Percentiles rank a stretch among this genome's conserved stretches.
phyloP scores from a whole-genome alignment of 2,113 vertebrate genomes.

The Boleophthalmus pectinirostris region DNA sequence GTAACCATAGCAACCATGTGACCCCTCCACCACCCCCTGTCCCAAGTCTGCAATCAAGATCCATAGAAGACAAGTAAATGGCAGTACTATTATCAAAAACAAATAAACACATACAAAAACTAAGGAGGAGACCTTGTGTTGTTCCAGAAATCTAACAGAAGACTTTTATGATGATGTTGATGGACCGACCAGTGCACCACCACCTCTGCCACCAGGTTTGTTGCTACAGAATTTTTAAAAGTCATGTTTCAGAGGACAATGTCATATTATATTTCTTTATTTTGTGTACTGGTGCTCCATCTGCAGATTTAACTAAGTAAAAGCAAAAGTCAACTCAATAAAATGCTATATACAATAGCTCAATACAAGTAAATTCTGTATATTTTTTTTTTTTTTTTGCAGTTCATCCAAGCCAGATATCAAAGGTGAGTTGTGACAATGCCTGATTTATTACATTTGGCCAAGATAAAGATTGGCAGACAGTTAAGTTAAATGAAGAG shows the following conservation, averaged over 20 bases:
- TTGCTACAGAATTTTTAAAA: not conserved
- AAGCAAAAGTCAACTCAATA: not conserved
- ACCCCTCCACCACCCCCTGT: slow-evolving; percentile 47
- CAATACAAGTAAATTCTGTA: not conserved
- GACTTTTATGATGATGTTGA: slow-evolving; percentile 84
- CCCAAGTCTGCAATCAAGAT: slow-evolving; percentile 86
- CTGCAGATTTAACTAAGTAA: not conserved
- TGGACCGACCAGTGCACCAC: slow-evolving; percentile 44
- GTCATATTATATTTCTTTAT: not conserved
- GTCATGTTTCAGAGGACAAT: not conserved
- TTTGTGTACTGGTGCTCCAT: not conserved
- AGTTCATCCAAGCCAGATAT: slow-evolving; percentile 68
- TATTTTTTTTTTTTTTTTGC: slow-evolving; percentile 16
- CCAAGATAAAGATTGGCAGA: not conserved
- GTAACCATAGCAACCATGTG: slow-evolving; percentile 50
- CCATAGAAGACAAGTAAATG: slow-evolving; percentile 65
- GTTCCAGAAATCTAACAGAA: slow-evolving; percentile 63
- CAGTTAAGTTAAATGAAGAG: not conserved
- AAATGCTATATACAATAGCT: too few species aligned
- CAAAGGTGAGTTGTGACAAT: slow-evolving; percentile 63
- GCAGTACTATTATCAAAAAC: not conserved
- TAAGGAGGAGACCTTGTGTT: not conserved
- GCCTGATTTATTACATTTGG: not conserved
- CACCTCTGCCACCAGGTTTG: slow-evolving; percentile 61
- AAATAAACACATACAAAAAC: not conserved